These are phyloP conservation scores for Rhabdomys dilectus DNA, from an alignment of 2,113 vertebrate species.

Conservation along the genomic window DNA sequence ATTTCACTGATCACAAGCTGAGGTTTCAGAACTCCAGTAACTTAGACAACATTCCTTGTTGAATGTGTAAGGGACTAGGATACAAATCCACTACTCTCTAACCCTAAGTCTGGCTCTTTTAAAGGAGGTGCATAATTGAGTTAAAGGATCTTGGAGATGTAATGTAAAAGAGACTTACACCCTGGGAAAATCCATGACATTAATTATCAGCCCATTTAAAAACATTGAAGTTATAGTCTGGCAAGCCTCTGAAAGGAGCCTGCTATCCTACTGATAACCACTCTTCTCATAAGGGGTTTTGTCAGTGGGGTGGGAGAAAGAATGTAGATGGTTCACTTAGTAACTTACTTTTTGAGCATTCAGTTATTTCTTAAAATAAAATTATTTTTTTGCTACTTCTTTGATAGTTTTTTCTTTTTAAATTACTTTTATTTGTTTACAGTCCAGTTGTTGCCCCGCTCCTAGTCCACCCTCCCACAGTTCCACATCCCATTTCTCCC, in stretches of 20 bases:
- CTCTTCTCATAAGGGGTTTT: background rate
- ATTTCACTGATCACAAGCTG: constrained; percentile 1
- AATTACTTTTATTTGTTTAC: too few relatives aligned
- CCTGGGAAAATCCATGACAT: constrained; percentile 17
- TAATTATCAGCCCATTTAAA: constrained; percentile 11
- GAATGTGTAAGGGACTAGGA: background rate
- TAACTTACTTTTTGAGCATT: constrained; percentile 14
- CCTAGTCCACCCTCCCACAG: too few relatives aligned
- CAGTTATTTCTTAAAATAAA: background rate
- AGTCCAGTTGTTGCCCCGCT: too few relatives aligned
- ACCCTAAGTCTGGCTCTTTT: background rate
- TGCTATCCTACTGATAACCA: background rate
- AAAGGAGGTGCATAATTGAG: background rate
- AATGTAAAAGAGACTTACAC: constrained; percentile 25
- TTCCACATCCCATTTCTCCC: too few relatives aligned
- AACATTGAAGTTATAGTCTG: constrained; percentile 16
- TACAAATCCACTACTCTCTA: background rate
- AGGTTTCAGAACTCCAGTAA: background rate
- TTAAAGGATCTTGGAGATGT: constrained; percentile 49
- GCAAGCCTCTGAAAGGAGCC: background rate
- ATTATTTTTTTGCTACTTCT: background rate
- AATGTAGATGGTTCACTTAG: constrained; percentile 6
- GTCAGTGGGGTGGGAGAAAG: background rate
- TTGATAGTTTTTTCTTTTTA: background rate
- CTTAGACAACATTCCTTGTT: constrained; percentile 5